Conservation (phyloP, 2,888 invertebrate genomes). For the Iphiclides podalirius region DNA sequence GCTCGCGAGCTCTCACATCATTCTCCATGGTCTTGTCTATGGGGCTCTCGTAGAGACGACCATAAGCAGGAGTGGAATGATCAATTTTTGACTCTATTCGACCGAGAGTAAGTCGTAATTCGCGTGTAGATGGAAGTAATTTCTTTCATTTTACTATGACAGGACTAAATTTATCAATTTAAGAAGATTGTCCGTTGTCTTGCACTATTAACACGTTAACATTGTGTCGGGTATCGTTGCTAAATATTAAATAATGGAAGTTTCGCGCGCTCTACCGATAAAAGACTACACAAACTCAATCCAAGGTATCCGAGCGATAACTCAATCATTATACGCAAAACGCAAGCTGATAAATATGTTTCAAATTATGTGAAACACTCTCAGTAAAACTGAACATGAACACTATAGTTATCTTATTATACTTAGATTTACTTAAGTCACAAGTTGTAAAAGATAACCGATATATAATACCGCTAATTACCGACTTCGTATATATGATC, state of each 20-base stretch:
- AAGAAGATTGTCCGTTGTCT: slow-evolving; percentile 64
- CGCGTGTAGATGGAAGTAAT: slow-evolving; percentile 28
- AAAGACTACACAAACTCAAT: slow-evolving; percentile 29
- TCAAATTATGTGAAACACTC: no score
- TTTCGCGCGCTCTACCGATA: slow-evolving; percentile 40
- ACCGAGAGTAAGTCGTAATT: slow-evolving; percentile 30
- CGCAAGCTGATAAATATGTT: no score
- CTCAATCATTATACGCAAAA: no score
- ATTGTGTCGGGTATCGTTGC: slow-evolving; percentile 50
- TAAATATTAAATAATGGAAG: slow-evolving; percentile 65
- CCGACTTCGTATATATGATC: no score
- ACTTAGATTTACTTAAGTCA: no score
- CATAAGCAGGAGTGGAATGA: slow-evolving; percentile 33
- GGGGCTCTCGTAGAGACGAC: slow-evolving; percentile 52
- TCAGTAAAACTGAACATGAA: no score
- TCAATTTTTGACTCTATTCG: slow-evolving; percentile 35
- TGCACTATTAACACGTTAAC: slow-evolving; percentile 68
- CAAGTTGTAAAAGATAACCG: no score
- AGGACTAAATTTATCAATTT: slow-evolving; percentile 71
- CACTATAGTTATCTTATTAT: no score
- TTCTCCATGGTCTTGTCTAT: slow-evolving; percentile 68
- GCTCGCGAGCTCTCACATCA: slow-evolving; percentile 72
- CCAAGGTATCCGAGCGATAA: no score
- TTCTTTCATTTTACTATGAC: slow-evolving; percentile 51
- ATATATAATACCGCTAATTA: no score